Base-by-base conservation (phyloP, 2,888 invertebrate genomes). In the Glaucopsyche alexis region DNA sequence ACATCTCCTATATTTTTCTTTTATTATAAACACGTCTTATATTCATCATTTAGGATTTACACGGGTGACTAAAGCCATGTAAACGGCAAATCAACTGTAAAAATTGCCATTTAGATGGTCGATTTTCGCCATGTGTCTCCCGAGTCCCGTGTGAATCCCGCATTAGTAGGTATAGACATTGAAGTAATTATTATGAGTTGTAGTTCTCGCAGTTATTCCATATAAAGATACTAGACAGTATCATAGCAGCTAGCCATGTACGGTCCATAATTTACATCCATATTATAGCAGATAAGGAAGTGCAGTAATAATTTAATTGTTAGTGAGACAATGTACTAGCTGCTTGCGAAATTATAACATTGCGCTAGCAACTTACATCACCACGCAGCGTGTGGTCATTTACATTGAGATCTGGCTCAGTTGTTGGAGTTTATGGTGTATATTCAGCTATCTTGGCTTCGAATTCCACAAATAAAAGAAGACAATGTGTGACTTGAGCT, bases 301-400 rank as follows among this genome's bases (percentile, higher is more conserved):
- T 69, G 29, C 29, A 47, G 9, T 13, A 13, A 47, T 69, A 69
- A n/a, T 29, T 76, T 77, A 76, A 77, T 77, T 77, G 77, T 76
- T 73, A 19, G 74, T 55, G 71, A 74, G 76, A 69, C 69, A 69
- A 75, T 77, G 74, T 74, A 74, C 72, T 72, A 74, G 55, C 60
- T 73, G 73, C 73, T 77, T 76, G 73, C 76, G 74, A 76, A 74
- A 77, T 73, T 72, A 75, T 60, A 77, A 75, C 71, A 74, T 76
- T 75, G 74, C 74, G 73, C 60, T 73, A 71, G 73, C 71, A 74
- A 71, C 76, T 77, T 77, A 74, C 76, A 29, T 69, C 49, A 67
- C 16, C 38, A 67, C 16, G 11, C 29, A 11, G 60, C 29, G 29
- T 29, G 75, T 74, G 74, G 72, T 72, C 72, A 64, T 73, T 50